A percentile compares a stretch with the other conserved stretches of the same genome.
These are phyloP conservation scores for Serinus canaria DNA, from an alignment of 2,113 vertebrate genomes.

Conservation along the genomic window DNA sequence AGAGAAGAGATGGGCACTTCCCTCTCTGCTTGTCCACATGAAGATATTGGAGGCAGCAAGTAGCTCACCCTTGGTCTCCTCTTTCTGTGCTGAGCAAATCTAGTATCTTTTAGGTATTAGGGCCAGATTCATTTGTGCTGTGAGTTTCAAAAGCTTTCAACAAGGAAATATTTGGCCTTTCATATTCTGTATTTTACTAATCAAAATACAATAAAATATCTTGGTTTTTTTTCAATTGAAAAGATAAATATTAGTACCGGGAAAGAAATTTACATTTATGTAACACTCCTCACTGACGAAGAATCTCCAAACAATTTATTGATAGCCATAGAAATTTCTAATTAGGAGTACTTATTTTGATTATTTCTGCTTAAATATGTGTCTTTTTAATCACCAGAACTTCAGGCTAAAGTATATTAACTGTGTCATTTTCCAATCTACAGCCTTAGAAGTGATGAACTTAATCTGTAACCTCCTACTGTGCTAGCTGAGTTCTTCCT, in stretches of 20 bases:
- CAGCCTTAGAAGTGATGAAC: constrained; percentile 32
- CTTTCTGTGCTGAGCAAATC: neutral
- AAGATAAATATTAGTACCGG: constrained; percentile 30
- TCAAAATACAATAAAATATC: constrained; percentile 36
- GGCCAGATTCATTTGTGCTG: neutral
- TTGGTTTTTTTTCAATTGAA: neutral
- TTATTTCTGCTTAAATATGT: constrained; percentile 67
- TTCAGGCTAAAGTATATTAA: constrained; percentile 60
- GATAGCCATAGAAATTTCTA: constrained; percentile 61
- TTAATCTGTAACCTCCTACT: neutral
- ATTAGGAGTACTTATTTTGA: constrained; percentile 68
- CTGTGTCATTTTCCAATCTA: constrained; percentile 37
- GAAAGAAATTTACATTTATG: constrained; percentile 68
- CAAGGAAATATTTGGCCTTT: neutral
- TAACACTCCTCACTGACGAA: constrained; percentile 36
- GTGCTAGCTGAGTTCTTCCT: neutral
- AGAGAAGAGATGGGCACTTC: neutral
- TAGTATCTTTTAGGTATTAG: neutral
- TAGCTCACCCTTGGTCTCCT: neutral
- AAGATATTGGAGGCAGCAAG: neutral
- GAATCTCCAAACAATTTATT: constrained; percentile 49
- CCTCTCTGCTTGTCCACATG: neutral
- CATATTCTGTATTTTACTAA: neutral
- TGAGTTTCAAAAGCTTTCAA: neutral
- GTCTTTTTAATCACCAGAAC: constrained; percentile 63